These are phyloP conservation scores for Atrina japonica DNA, from an alignment of 2,888 invertebrate genomes.

Conservation along the genomic window DNA sequence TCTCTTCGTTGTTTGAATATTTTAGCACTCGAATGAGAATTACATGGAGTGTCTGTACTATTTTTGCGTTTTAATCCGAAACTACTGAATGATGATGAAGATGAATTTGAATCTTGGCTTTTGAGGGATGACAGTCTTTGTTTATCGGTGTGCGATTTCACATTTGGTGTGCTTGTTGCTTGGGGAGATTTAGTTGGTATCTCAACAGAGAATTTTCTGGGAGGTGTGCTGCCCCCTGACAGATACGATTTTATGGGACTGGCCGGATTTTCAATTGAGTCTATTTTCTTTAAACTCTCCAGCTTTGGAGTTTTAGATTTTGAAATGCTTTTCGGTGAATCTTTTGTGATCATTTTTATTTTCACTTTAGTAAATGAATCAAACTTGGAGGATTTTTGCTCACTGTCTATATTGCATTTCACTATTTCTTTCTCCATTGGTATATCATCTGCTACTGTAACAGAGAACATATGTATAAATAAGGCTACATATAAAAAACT, in stretches of 20 bases:
- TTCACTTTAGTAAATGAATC: neutral
- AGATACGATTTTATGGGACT: conserved; percentile 44
- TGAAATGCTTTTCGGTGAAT: too few species aligned
- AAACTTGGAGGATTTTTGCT: neutral
- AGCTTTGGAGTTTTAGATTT: conserved; percentile 7
- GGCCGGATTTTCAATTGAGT: conserved; percentile 30
- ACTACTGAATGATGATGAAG: neutral
- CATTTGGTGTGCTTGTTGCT: conserved; percentile 23
- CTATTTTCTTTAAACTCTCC: conserved; percentile 18
- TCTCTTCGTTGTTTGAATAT: conserved; percentile 33
- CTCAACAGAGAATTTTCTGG: conserved; percentile 28
- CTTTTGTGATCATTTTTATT: neutral
- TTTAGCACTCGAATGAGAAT: conserved; percentile 15
- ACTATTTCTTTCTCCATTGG: too few species aligned
- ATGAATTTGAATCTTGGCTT: conserved; percentile 2
- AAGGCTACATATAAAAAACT: too few species aligned
- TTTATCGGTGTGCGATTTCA: conserved; percentile 9
- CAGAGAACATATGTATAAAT: too few species aligned
- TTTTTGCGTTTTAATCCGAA: conserved; percentile 35
- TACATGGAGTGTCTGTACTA: conserved; percentile 24
- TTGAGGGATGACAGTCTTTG: neutral
- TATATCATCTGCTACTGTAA: too few species aligned
- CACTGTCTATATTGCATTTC: neutral
- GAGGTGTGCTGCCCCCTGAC: conserved; percentile 42
- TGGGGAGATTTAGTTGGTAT: neutral